Evolutionary conservation across 2,113 vertebrate species (phyloP).

Genomic region (Sander lucioperca): DNA sequence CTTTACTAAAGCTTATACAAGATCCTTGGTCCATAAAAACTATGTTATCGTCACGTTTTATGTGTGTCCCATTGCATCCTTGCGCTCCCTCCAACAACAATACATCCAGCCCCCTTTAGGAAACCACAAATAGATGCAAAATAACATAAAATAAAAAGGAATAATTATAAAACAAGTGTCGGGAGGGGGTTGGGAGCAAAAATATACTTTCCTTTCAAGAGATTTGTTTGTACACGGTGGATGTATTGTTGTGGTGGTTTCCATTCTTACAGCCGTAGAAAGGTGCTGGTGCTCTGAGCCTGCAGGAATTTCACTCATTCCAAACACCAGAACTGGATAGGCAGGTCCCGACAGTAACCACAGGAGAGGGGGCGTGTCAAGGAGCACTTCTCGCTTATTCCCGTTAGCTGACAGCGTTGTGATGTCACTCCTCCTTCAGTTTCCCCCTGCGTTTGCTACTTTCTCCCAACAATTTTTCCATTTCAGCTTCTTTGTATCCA

Average conservation of each 20-base stretch:
- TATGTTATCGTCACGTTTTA: conserved; percentile 89
- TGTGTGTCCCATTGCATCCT: conserved; percentile 87
- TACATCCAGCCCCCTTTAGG: conserved; percentile 86
- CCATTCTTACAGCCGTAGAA: conserved; percentile 73
- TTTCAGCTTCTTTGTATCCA: conserved; percentile 72
- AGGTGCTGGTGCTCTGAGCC: conserved; percentile 83
- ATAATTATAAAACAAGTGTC: conserved; percentile 72
- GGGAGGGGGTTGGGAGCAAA: conserved; percentile 48
- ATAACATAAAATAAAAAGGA: conserved; percentile 78
- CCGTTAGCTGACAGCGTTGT: conserved; percentile 37
- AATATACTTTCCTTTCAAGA: conserved; percentile 81
- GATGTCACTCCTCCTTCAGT: conserved; percentile 48
- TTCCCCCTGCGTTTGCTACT: conserved; percentile 59
- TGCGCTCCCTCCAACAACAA: conserved; percentile 84
- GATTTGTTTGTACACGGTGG: conserved; percentile 75
- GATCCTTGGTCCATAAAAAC: conserved; percentile 99
- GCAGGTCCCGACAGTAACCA: conserved; percentile 87
- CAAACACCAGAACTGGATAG: conserved; percentile 78
- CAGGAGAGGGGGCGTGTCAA: conserved; percentile 43
- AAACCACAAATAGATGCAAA: conserved; percentile 84
- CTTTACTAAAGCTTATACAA: conserved; percentile 99
- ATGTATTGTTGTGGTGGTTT: conserved; percentile 79
- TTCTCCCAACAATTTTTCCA: conserved; percentile 38
- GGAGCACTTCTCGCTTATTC: conserved; percentile 79
- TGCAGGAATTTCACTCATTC: conserved; percentile 68